These are phyloP conservation scores for Neomonachus schauinslandi DNA, from an alignment of 2,113 vertebrate species.

Conservation along the genomic window DNA sequence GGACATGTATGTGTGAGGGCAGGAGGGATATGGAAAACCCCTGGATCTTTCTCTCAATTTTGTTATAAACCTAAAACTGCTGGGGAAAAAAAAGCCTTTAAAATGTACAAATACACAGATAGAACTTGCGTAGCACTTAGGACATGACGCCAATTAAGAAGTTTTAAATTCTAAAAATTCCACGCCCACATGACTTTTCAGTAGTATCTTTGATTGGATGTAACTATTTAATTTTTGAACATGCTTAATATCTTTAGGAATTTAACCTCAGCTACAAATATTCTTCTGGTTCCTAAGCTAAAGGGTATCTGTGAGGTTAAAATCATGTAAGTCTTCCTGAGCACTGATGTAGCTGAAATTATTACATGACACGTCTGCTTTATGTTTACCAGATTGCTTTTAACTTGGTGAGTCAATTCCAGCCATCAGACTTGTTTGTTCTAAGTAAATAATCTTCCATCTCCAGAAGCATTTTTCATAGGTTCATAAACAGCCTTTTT, in stretches of 20 bases:
- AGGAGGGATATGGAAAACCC: background rate
- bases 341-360: constrained; percentile 65
- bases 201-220: constrained; percentile 13
- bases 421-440: constrained; percentile 79
- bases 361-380: constrained; percentile 51
- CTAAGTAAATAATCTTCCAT: constrained; percentile 70
- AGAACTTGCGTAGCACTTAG: background rate
- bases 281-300: background rate
- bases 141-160: background rate
- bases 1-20: background rate
- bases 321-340: constrained; percentile 64
- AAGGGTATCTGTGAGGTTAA: constrained; percentile 48
- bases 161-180: constrained; percentile 21
- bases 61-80: background rate
- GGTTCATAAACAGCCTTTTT: constrained; percentile 34
- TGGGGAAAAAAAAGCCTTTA: background rate
- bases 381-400: constrained; percentile 77
- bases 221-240: background rate
- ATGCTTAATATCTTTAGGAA: background rate
- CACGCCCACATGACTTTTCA: background rate
- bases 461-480: constrained; percentile 44
- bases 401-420: constrained; percentile 82
- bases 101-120: background rate
- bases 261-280: background rate
- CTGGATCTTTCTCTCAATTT: background rate